Percentiles rank a stretch among this genome's conserved stretches.
Conservation (phyloP, 2,113 vertebrate genomes). For the Narcine bancroftii region DNA sequence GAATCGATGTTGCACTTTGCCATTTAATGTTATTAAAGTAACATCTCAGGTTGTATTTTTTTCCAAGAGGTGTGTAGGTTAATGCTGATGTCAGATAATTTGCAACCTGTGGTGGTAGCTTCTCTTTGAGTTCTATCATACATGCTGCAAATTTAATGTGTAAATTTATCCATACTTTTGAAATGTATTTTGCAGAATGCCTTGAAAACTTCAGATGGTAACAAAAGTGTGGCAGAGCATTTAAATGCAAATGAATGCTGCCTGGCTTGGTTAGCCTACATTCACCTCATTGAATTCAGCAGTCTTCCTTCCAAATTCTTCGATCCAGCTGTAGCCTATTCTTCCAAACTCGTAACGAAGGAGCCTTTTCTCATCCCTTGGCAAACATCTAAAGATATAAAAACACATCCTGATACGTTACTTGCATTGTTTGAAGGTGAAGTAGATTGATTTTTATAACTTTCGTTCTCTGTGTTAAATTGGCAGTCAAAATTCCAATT, state of each 20-base stretch:
- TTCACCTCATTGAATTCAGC: conserved; percentile 82
- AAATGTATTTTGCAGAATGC: conserved; percentile 59
- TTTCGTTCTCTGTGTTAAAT: background rate
- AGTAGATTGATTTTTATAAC: background rate
- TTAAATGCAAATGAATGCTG: conserved; percentile 66
- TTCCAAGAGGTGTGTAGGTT: background rate
- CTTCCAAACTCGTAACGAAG: conserved; percentile 71
- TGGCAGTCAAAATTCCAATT: background rate
- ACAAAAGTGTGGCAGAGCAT: conserved; percentile 50
- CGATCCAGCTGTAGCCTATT: conserved; percentile 69
- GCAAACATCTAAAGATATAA: conserved; percentile 63
- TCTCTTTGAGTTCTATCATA: background rate
- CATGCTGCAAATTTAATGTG: background rate
- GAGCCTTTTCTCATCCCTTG: conserved; percentile 79
- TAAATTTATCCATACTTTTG: background rate
- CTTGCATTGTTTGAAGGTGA: conserved; percentile 77
- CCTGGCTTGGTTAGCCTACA: conserved; percentile 81
- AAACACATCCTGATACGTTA: conserved; percentile 64
- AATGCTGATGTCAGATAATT: background rate
- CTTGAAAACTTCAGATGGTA: conserved; percentile 57
- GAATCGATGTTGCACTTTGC: background rate
- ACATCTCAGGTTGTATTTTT: background rate
- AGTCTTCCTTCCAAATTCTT: conserved; percentile 70
- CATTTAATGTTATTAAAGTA: background rate
- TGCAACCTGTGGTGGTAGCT: background rate